Base-by-base conservation (phyloP, 92 coral and sea anemone species). In the Phenganax marumi region DNA sequence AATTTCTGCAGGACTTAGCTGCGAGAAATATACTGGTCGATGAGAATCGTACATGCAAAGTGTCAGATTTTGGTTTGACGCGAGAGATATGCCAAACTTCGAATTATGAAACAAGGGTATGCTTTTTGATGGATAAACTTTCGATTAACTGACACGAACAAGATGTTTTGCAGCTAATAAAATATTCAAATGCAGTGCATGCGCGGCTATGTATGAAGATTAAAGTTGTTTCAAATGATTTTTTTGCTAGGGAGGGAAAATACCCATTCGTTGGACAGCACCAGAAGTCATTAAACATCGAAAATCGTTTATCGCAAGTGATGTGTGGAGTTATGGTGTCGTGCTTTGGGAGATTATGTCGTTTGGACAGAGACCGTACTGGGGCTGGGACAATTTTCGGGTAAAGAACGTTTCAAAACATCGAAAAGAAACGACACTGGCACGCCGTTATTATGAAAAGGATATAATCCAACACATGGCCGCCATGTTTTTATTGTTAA, bases 341-440 rank as follows among this genome's bases (percentile, higher is more conserved):
- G 84, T 86, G 14, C 85, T 86, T 50, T 86, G 89, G 89, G 89
- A 86, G 85, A 82, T 86, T 64, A 81, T 86, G 86, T 75, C 89
- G 21, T 86, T 81, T 82, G 86, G 79, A 21, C 86, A 86, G 52
- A 74, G 89, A 76, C 89, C 89, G 14, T 86, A 86, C 19, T 86
- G 89, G 89, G 81, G 79, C 2, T 86, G 89, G 89, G 84, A 76
- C 62, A 86, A 86, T 64, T 80, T 80, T 60, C 89, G 63, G 85
- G 89, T 86, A 55, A 18, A 47, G 10, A 50, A 48, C 3, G 21
- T 12, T 25, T 25, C 14, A 25, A 11, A 4, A 66, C 16, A 19
- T 8, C 5, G 52, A 50, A 55, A 26, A 24, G 48, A 5, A 50
- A 12, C 22, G 9, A 68, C 0, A 9, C 10, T 68, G 63, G 21